phyloP scores from a whole-genome alignment of 1,140 invertebrate genomes.

The Macrobrachium rosenbergii region DNA sequence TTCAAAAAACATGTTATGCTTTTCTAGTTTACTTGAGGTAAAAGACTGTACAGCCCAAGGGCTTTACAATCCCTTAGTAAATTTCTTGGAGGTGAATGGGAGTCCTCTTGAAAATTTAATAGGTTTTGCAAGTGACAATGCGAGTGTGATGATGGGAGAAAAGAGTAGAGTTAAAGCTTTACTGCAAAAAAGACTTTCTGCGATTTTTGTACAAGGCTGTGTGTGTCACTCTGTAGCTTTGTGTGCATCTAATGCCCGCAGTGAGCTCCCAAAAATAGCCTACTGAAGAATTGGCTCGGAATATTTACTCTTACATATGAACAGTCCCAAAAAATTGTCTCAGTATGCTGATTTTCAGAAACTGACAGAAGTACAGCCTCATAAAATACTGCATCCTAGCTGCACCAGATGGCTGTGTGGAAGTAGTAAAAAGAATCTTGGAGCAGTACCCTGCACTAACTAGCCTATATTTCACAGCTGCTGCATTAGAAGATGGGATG shows the following conservation, averaged over 20 bases:
- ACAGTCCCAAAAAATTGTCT: conserved; percentile 38
- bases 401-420: conserved; percentile 43
- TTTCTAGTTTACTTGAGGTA: conserved; percentile 51
- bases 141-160: conserved; percentile 52
- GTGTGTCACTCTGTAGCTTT: conserved; percentile 38
- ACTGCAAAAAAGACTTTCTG: conserved; percentile 32
- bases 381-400: conserved; percentile 33
- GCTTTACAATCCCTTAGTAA: conserved; percentile 41
- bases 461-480: conserved; percentile 52
- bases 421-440: conserved; percentile 54
- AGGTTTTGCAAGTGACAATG: conserved; percentile 59
- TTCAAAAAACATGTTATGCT: conserved; percentile 49
- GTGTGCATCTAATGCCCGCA: conserved; percentile 36
- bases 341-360: conserved; percentile 50
- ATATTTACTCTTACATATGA: background rate
- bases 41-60: conserved; percentile 53
- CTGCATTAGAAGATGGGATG: conserved; percentile 38
- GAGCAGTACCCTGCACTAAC: conserved; percentile 47
- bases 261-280: conserved; percentile 32
- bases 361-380: conserved; percentile 42
- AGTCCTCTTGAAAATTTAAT: conserved; percentile 63
- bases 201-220: conserved; percentile 50
- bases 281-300: conserved; percentile 35
- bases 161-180: conserved; percentile 37
- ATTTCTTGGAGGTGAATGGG: conserved; percentile 33